Percentiles rank a stretch among this genome's conserved stretches.
Evolutionary conservation across 2,797 vertebrate genomes (phyloP).

Genomic region (Sebastes ruberrimus): DNA sequence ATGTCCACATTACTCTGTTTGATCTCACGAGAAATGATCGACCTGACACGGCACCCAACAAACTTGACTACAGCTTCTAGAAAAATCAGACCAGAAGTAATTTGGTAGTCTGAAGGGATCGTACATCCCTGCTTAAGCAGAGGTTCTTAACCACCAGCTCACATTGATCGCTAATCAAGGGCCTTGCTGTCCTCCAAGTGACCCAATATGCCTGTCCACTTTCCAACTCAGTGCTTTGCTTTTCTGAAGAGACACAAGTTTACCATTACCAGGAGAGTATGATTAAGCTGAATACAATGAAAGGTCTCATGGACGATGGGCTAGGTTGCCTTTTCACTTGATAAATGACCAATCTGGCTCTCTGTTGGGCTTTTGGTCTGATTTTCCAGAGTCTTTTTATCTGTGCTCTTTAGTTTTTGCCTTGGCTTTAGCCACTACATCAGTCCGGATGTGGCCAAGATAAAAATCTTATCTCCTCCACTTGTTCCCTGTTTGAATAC

Average conservation of each 20-base stretch:
- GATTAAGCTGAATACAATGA: slow-evolving; percentile 17
- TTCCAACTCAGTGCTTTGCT: slow-evolving; percentile 14
- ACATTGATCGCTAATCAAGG: neutral
- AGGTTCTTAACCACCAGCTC: slow-evolving; percentile 3
- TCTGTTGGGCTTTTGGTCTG: slow-evolving; percentile 10
- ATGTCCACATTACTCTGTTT: neutral
- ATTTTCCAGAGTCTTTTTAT: slow-evolving; percentile 20
- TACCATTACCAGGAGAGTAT: slow-evolving; percentile 15
- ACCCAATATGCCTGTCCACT: slow-evolving; percentile 3
- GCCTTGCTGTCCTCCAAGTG: slow-evolving; percentile 1
- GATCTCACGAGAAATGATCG: neutral
- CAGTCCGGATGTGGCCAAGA: slow-evolving; percentile 48
- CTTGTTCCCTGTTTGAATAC: slow-evolving; percentile 50
- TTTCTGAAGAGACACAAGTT: neutral
- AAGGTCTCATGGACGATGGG: slow-evolving; percentile 1
- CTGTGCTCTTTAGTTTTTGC: slow-evolving; percentile 34
- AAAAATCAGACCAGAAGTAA: neutral
- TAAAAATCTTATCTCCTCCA: slow-evolving; percentile 64
- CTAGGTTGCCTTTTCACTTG: slow-evolving; percentile 11
- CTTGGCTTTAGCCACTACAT: slow-evolving; percentile 41
- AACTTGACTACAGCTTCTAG: neutral
- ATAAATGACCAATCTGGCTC: slow-evolving; percentile 9
- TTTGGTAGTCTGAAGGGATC: neutral
- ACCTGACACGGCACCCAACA: neutral
- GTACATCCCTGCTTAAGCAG: neutral